A percentile compares a stretch with the other conserved stretches of the same genome.
Conservation (phyloP, 1,140 invertebrate species). For the Trichonephila clavata region DNA sequence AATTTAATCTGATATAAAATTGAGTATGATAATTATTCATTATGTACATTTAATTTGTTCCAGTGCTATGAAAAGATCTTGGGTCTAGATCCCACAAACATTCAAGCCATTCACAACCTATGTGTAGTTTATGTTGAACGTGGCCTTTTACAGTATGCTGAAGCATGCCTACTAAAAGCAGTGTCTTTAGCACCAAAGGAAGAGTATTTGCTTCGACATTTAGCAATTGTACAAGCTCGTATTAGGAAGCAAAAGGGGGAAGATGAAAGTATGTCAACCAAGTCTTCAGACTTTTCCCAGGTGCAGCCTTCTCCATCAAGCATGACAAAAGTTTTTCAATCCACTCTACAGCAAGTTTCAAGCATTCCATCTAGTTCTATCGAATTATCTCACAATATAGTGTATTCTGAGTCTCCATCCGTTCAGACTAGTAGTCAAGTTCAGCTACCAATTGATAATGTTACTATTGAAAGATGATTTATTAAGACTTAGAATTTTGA, state of each 20-base stretch:
- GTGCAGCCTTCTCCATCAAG: not conserved
- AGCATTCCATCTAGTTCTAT: slow-evolving; percentile 24
- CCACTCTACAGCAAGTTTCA: not conserved
- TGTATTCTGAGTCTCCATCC: slow-evolving; percentile 21
- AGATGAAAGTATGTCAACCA: not conserved
- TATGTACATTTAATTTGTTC: slow-evolving; percentile 78
- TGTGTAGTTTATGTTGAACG: slow-evolving; percentile 97
- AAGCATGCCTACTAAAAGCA: slow-evolving; percentile 90
- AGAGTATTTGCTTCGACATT: slow-evolving; percentile 93
- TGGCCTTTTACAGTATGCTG: slow-evolving; percentile 90
- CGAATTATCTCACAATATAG: slow-evolving; percentile 12
- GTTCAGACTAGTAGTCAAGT: not conserved
- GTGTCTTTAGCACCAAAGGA: slow-evolving; percentile 91
- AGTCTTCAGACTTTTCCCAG: not conserved
- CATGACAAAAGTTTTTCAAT: not conserved
- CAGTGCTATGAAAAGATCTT: slow-evolving; percentile 95
- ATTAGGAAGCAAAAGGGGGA: slow-evolving; percentile 77
- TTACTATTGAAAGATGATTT: slow-evolving; percentile 33
- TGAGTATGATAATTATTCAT: not conserved
- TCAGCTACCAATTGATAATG: slow-evolving; percentile 1
- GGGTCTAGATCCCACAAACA: slow-evolving; percentile 92
- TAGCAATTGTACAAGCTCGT: slow-evolving; percentile 90
- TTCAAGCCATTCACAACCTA: slow-evolving; percentile 96
- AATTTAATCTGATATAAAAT: not conserved
- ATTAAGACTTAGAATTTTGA: not conserved